These are phyloP conservation scores for Physella acuta DNA, from an alignment of 1,140 invertebrate species.

Conservation along the genomic window DNA sequence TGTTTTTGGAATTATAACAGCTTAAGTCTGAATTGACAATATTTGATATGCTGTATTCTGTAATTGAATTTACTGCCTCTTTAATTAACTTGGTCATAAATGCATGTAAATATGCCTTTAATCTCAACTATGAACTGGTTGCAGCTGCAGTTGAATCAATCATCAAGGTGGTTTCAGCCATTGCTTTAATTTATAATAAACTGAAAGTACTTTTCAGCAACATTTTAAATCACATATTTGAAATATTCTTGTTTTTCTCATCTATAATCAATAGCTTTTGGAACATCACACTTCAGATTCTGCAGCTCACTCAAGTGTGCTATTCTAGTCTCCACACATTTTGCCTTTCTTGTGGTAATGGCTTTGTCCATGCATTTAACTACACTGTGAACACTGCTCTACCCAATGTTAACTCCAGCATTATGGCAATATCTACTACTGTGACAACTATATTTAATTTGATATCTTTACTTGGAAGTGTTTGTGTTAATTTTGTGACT, in stretches of 20 bases:
- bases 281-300: background rate
- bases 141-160: conserved; percentile 2
- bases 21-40: too few relatives aligned
- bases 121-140: conserved; percentile 20
- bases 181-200: too few relatives aligned
- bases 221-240: background rate
- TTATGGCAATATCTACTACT: background rate
- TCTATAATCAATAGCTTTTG: background rate
- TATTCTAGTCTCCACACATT: background rate
- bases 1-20: too few relatives aligned
- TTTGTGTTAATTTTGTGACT: conserved; percentile 21
- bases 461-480: conserved; percentile 28
- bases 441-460: background rate
- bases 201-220: too few relatives aligned
- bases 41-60: background rate
- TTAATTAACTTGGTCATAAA: background rate
- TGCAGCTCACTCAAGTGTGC: background rate
- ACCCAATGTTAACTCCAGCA: background rate
- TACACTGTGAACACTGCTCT: too few relatives aligned
- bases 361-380: too few relatives aligned
- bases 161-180: background rate
- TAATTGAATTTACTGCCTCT: background rate
- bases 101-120: background rate
- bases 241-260: background rate
- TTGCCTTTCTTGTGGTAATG: background rate